Evolutionary conservation across 2,797 vertebrate genomes (phyloP).

Genomic region (Phalloptychus januarius): DNA sequence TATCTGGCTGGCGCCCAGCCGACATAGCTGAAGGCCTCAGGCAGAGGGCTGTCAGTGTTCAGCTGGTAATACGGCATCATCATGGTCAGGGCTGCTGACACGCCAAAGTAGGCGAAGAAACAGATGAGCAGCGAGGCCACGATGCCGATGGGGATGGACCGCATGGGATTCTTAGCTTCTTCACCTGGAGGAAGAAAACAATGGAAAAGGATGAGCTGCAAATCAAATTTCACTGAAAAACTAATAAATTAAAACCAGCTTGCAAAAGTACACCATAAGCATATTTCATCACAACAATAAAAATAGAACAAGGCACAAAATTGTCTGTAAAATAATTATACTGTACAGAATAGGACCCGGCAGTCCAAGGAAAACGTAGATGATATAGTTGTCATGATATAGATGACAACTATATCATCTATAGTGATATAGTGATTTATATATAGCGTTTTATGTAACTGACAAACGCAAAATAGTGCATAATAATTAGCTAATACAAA

Average conservation of each 20-base stretch:
- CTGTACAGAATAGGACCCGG: too few species aligned
- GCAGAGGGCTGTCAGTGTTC: constrained; percentile 88
- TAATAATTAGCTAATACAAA: neutral
- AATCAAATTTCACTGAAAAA: neutral
- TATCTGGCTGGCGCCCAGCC: constrained; percentile 91
- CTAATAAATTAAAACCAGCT: neutral
- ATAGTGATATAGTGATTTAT: too few species aligned
- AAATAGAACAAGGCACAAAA: too few species aligned
- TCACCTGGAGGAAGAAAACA: constrained; percentile 82
- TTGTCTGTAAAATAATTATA: too few species aligned
- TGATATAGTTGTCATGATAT: too few species aligned
- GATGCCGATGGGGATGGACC: constrained; percentile 92
- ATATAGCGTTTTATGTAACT: neutral
- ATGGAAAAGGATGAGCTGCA: neutral
- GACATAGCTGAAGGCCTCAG: constrained; percentile 88
- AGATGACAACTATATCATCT: too few species aligned
- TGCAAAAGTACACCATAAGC: neutral
- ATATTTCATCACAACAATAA: neutral
- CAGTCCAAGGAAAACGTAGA: too few species aligned
- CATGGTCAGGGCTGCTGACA: constrained; percentile 92
- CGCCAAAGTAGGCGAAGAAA: constrained; percentile 94
- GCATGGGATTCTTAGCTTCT: constrained; percentile 94
- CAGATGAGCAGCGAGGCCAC: constrained; percentile 93
- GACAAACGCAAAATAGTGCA: neutral
- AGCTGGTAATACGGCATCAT: constrained; percentile 97